phyloP scores from a whole-genome alignment of 2,797 vertebrate genomes.

The Hoplostethus atlanticus region DNA sequence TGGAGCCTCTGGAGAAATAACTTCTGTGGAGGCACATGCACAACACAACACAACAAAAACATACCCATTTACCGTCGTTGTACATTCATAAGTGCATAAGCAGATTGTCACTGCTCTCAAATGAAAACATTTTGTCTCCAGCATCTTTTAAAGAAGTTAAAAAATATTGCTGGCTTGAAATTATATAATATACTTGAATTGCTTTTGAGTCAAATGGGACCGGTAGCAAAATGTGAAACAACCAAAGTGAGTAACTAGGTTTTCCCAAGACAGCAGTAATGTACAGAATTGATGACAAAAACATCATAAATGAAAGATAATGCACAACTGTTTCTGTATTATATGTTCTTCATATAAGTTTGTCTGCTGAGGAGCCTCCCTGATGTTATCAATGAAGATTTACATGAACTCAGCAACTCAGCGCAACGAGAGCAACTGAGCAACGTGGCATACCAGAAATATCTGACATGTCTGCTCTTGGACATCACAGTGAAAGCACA shows the following conservation, averaged over 20 bases:
- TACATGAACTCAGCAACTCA: neutral
- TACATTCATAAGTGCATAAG: neutral
- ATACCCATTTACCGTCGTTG: neutral
- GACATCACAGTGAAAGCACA: neutral
- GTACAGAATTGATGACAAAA: neutral
- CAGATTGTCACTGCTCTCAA: neutral
- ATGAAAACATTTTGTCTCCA: neutral
- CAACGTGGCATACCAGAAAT: too few species aligned
- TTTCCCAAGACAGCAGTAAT: neutral
- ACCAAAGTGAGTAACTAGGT: neutral
- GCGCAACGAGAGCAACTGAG: neutral
- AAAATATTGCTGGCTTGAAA: neutral
- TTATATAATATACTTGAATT: neutral
- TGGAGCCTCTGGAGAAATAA: slow-evolving; percentile 59
- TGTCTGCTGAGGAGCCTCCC: too few species aligned
- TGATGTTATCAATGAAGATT: too few species aligned
- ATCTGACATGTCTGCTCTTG: too few species aligned
- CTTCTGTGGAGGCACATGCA: slow-evolving; percentile 53
- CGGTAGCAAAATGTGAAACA: too few species aligned
- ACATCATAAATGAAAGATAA: too few species aligned
- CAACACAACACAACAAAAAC: slow-evolving; percentile 8
- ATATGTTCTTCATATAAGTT: too few species aligned
- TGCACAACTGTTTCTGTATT: neutral
- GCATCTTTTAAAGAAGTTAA: neutral
- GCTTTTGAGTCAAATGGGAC: neutral